Conservation (phyloP, 2,888 invertebrate species). For the Seira musarum region DNA sequence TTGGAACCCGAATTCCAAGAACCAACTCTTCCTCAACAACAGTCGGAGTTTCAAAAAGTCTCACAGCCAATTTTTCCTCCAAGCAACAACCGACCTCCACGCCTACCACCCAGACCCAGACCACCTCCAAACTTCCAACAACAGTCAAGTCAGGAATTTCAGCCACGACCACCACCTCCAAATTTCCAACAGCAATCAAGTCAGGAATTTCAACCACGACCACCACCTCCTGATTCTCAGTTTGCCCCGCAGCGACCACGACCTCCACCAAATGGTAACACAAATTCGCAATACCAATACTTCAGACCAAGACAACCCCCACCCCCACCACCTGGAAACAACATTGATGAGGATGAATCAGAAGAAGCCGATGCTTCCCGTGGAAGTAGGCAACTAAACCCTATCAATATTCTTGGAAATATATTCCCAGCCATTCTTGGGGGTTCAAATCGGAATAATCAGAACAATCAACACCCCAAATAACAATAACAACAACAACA, state of each 20-base stretch:
- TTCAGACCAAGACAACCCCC: not conserved
- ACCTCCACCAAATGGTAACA: not conserved
- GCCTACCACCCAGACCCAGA: not conserved
- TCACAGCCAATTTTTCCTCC: constrained; percentile 13
- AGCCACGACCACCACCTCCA: too few species aligned
- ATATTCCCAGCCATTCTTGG: not conserved
- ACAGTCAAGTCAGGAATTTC: not conserved
- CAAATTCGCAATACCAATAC: not conserved
- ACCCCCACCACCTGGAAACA: not conserved
- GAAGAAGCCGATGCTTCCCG: not conserved
- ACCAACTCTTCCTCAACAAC: constrained; percentile 12
- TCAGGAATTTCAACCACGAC: constrained; percentile 1
- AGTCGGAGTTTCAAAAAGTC: not conserved
- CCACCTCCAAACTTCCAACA: constrained; percentile 2
- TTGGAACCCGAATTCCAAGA: not conserved
- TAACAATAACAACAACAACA: constrained; percentile 2
- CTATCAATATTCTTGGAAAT: not conserved
- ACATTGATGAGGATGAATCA: not conserved
- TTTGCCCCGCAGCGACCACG: not conserved
- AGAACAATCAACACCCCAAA: too few species aligned
- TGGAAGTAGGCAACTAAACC: not conserved
- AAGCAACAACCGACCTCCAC: constrained; percentile 16
- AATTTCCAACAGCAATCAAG: constrained; percentile 10
- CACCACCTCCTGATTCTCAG: not conserved
- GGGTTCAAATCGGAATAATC: not conserved